Conservation (phyloP, 2,888 invertebrate species). For the Platycnemis pennipes region DNA sequence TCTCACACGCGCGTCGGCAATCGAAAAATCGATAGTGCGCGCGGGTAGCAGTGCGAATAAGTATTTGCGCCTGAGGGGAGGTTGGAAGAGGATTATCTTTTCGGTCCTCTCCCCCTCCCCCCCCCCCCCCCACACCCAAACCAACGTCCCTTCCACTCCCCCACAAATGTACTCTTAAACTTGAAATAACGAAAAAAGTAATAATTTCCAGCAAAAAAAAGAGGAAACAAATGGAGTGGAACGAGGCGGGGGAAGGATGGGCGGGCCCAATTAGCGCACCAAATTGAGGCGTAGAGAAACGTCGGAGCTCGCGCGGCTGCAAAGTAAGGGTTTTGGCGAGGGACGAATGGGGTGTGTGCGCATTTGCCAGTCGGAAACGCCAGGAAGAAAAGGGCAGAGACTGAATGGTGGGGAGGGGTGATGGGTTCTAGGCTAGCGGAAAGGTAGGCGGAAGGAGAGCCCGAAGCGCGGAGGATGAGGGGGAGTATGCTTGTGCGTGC, state of each 20-base stretch:
- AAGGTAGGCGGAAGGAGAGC: not conserved
- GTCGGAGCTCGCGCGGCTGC: not conserved
- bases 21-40: not conserved
- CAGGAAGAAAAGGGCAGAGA: not conserved
- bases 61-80: not conserved
- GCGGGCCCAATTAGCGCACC: not conserved
- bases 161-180: conserved; percentile 1
- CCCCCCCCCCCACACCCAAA: not conserved
- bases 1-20: conserved; percentile 20
- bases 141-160: no score
- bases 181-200: not conserved
- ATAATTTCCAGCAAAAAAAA: not conserved
- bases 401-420: not conserved
- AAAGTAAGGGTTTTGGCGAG: not conserved
- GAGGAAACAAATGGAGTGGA: not conserved
- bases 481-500: not conserved
- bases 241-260: not conserved
- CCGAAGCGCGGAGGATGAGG: not conserved
- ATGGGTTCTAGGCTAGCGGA: not conserved
- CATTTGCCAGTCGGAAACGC: not conserved
- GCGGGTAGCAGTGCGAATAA: not conserved
- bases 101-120: not conserved
- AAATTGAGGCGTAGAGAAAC: not conserved
- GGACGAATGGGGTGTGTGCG: not conserved
- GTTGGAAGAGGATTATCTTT: not conserved